phyloP scores from a whole-genome alignment of 92 coral and sea anemone species.

The Metridium senile region DNA sequence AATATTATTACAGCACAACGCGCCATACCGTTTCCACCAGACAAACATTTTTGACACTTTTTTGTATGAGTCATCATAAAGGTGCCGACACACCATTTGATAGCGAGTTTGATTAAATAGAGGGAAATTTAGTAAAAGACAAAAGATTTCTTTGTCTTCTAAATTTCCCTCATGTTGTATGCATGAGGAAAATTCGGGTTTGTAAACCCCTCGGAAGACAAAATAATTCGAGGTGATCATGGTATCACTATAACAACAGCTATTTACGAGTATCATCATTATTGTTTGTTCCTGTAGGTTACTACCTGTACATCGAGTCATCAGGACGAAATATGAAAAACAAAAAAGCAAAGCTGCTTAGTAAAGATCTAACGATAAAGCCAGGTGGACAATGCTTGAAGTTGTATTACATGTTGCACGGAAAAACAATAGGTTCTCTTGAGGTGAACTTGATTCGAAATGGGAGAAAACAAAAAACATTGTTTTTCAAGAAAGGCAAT shows the following conservation, averaged over 20 bases:
- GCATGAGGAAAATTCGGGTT: too few species aligned
- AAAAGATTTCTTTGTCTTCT: too few species aligned
- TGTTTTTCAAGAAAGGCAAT: conserved; percentile 42
- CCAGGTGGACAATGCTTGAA: conserved; percentile 50
- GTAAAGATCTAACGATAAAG: conserved; percentile 21
- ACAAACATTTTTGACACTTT: too few species aligned
- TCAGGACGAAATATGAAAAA: conserved; percentile 30
- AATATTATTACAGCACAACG: too few species aligned
- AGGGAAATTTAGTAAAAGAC: too few species aligned
- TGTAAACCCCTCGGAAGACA: too few species aligned
- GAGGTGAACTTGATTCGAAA: conserved; percentile 22
- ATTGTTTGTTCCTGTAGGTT: conserved; percentile 11
- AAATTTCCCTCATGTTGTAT: too few species aligned
- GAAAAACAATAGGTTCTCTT: conserved; percentile 43
- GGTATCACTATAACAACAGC: too few species aligned
- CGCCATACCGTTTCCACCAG: too few species aligned
- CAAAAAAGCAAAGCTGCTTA: conserved; percentile 41
- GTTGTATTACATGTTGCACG: conserved; percentile 57
- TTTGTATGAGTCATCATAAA: too few species aligned
- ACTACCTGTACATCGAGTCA: conserved; percentile 60
- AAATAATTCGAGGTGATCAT: not conserved
- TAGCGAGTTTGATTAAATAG: too few species aligned
- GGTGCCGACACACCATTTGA: too few species aligned
- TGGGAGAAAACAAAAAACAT: not conserved
- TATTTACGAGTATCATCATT: not conserved